Conservation (phyloP, 1,140 invertebrate species). For the Mercenaria mercenaria region DNA sequence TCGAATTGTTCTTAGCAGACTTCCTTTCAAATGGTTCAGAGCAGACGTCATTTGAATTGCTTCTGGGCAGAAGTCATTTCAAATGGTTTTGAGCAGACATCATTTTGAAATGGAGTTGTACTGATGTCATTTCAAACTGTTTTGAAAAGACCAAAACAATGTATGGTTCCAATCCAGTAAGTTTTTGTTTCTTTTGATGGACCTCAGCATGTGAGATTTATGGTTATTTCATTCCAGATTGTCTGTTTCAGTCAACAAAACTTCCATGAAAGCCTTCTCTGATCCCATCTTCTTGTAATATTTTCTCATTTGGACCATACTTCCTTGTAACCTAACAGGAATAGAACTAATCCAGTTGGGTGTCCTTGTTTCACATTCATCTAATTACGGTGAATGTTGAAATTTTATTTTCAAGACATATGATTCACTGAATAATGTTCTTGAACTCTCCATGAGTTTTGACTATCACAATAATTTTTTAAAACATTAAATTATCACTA, state of each 20-base stretch:
- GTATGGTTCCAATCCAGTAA: too few relatives aligned
- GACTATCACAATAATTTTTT: constrained; percentile 10
- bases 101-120: not conserved
- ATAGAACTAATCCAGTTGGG: not conserved
- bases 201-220: not conserved
- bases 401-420: too few relatives aligned
- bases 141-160: too few relatives aligned
- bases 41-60: too few relatives aligned
- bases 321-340: not conserved
- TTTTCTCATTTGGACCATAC: not conserved
- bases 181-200: too few relatives aligned
- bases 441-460: not conserved
- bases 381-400: too few relatives aligned
- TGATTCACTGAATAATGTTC: constrained; percentile 14
- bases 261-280: not conserved
- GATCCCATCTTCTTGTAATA: not conserved
- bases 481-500: not conserved
- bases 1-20: too few relatives aligned
- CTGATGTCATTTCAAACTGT: too few relatives aligned
- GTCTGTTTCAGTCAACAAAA: not conserved
- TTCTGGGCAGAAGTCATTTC: too few relatives aligned
- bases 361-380: too few relatives aligned
- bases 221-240: not conserved
- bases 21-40: too few relatives aligned
- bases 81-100: not conserved